These are phyloP conservation scores for Rhyacichthys aspro DNA, from an alignment of 2,797 vertebrate species.

Conservation along the genomic window DNA sequence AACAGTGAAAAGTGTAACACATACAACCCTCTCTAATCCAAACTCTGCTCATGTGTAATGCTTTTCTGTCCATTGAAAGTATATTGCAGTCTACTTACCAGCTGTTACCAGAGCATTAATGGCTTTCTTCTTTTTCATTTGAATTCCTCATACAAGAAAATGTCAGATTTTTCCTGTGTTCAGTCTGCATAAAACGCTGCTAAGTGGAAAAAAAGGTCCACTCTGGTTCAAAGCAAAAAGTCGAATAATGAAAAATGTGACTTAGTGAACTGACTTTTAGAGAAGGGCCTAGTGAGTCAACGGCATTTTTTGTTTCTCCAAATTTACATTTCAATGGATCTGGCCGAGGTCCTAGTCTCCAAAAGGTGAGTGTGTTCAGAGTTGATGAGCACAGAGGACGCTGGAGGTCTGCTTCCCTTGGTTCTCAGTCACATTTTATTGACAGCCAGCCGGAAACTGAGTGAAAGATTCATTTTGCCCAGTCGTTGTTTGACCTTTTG, in stretches of 20 bases:
- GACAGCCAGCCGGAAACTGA: slow-evolving; percentile 27
- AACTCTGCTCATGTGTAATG: too few relatives aligned
- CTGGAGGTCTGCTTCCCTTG: slow-evolving; percentile 9
- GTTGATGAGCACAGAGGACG: slow-evolving; percentile 20
- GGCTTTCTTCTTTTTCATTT: slow-evolving; percentile 13
- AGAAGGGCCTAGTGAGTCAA: slow-evolving; percentile 20
- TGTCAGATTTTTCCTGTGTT: too few relatives aligned
- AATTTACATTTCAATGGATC: slow-evolving; percentile 56
- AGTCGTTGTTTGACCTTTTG: slow-evolving; percentile 50
- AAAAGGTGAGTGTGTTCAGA: slow-evolving; percentile 27
- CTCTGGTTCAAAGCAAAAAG: slow-evolving; percentile 13
- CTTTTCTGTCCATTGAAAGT: too few relatives aligned
- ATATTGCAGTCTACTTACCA: too few relatives aligned
- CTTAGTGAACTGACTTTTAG: slow-evolving; percentile 28
- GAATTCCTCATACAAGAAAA: not conserved
- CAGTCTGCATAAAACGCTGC: not conserved
- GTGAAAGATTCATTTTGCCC: slow-evolving; percentile 33
- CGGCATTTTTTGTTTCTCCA: slow-evolving; percentile 36
- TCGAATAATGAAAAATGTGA: slow-evolving; percentile 31
- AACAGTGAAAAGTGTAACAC: too few relatives aligned
- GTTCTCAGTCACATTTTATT: slow-evolving; percentile 33
- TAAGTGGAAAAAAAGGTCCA: not conserved
- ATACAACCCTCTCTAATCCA: too few relatives aligned
- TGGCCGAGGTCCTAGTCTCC: slow-evolving; percentile 39
- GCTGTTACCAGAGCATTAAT: too few relatives aligned